Base-by-base conservation (phyloP, 2,888 invertebrate species). In the Drosophila leonis region DNA sequence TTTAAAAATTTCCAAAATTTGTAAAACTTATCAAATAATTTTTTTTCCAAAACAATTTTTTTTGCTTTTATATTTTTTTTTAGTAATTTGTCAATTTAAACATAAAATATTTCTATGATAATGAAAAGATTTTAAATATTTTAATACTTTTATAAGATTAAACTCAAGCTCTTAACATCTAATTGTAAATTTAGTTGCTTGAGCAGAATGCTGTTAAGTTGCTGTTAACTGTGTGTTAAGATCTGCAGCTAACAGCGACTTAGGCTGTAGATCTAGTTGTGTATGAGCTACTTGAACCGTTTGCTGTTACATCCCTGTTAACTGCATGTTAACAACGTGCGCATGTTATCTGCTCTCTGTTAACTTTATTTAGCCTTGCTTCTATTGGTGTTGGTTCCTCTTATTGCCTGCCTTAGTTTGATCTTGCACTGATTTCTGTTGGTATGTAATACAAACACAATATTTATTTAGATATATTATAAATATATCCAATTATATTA, bases 361-460 rank as follows among this genome's bases (percentile, higher is more conserved):
- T 59, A 56, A 52, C 31, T 59, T 48, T 18, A 49, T 57, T 42
- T 41, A 67, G 57, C 42, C 10, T 42, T 39, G 41, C 33, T 42
- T 46, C 65, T 54, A 66, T 65, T 55, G 80, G 78, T 72, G 65
- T 74, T 79, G 71, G 79, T 65, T 65, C 66, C 35, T 48, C 20
- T 12, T 31, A 12, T 63, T 76, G 42, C 67, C 59, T 65, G 75
- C 13, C 35, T 54, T 41, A 51, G 10, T 10, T 49, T 63, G 54
- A 20, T 15, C 24, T 60, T 54, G 55, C 69, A 68, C 69, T 64
- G 46, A 29, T 62, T 29, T 65, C 20, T 65, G 33, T 62, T 70
- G 77, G 77, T 78, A 78, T 75, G 77, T 78, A 71, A 46, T 44
- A 37, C 39, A 65, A 33, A 74, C 15, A 63, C 44, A n/a, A n/a